phyloP scores from a whole-genome alignment of 2,888 invertebrate species.

The Rhagophthalmus giganteus region DNA sequence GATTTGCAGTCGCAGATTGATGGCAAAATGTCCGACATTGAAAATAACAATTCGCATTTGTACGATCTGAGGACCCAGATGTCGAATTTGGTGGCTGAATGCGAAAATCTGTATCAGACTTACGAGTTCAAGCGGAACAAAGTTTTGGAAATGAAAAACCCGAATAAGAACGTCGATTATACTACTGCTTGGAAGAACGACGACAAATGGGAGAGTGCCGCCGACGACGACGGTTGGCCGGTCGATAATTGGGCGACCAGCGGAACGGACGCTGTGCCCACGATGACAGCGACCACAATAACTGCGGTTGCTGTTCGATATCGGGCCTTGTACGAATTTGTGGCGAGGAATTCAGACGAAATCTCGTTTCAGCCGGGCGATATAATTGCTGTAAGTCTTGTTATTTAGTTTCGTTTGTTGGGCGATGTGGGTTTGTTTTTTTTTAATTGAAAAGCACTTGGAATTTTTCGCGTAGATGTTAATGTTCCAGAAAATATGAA shows the following conservation, averaged over 20 bases:
- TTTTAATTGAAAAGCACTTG: no score
- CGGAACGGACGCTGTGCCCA: conserved; percentile 36
- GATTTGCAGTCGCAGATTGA: conserved; percentile 79
- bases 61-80: conserved; percentile 73
- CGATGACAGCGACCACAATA: no score
- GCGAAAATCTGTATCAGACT: conserved; percentile 65
- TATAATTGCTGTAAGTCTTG: conserved; percentile 71
- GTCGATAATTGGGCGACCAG: conserved; percentile 52
- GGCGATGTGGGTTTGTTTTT: no score
- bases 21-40: conserved; percentile 77
- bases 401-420: conserved; percentile 3
- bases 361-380: conserved; percentile 93
- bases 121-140: conserved; percentile 70
- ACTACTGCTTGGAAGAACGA: conserved; percentile 62
- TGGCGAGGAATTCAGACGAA: conserved; percentile 89
- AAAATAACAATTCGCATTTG: conserved; percentile 76
- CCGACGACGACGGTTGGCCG: conserved; percentile 57
- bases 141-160: conserved; percentile 55
- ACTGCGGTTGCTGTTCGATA: conserved; percentile 68
- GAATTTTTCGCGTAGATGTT: no score
- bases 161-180: conserved; percentile 48
- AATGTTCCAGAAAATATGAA: no score
- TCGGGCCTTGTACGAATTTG: conserved; percentile 92
- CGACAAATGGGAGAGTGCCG: conserved; percentile 62
- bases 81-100: conserved; percentile 68